Percentiles rank a stretch among this genome's conserved stretches.
Evolutionary conservation across 37 sponge, comb jelly and placozoan species (phyloP).

Genomic region (Geodia barretti): DNA sequence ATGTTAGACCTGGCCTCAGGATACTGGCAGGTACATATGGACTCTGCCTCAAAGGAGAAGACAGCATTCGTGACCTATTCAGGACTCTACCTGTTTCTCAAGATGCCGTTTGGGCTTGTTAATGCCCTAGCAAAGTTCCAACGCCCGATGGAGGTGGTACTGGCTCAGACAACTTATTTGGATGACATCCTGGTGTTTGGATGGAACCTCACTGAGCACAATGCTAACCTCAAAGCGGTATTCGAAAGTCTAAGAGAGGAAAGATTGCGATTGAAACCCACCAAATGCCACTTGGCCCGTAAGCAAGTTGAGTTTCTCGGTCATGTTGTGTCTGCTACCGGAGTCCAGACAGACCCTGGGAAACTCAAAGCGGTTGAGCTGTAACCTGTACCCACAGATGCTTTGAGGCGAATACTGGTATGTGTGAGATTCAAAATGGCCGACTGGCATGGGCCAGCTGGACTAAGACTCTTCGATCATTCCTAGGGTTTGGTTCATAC

Average conservation of each 20-base stretch:
- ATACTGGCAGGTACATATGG: conserved; percentile 43
- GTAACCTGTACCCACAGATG: conserved; percentile 19
- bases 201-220: conserved; percentile 16
- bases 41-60: conserved; percentile 4
- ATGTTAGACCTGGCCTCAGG: conserved; percentile 12
- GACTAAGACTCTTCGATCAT: conserved; percentile 7
- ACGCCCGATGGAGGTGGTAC: conserved; percentile 37
- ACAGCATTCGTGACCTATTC: conserved; percentile 30
- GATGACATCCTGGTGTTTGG: conserved; percentile 39
- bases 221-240: conserved; percentile 2
- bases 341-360: conserved; percentile 26
- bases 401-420: conserved; percentile 9
- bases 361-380: background rate
- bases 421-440: conserved; percentile 10
- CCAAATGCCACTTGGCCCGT: conserved; percentile 8
- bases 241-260: conserved; percentile 8
- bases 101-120: conserved; percentile 31
- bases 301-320: conserved; percentile 18
- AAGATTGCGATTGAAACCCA: conserved; percentile 22
- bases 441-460: conserved; percentile 4
- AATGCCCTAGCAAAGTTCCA: conserved; percentile 34
- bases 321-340: conserved; percentile 16
- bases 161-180: conserved; percentile 7
- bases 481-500: conserved; percentile 29
- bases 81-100: conserved; percentile 26